Conservation (phyloP, 2,888 invertebrate species). For the Drosophila nr. perissopoda region DNA sequence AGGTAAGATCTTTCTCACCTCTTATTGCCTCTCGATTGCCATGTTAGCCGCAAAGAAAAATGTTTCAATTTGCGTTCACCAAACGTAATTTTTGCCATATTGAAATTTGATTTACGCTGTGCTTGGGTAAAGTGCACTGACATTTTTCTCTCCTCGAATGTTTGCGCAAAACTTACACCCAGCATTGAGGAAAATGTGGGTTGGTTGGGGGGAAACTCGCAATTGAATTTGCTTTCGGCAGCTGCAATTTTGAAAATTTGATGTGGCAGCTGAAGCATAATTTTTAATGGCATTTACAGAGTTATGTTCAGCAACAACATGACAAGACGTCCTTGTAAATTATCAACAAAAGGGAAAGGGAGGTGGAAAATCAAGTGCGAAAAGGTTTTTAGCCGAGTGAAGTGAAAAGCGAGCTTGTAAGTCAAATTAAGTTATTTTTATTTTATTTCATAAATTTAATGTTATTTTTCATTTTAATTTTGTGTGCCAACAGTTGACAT, state of each 20-base stretch:
- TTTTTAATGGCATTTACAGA: constrained; percentile 67
- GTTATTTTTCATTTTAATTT: not conserved
- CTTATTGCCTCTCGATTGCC: not conserved
- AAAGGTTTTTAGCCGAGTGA: not conserved
- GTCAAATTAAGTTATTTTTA: not conserved
- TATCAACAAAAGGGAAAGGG: constrained; percentile 18
- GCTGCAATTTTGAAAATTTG: constrained; percentile 71
- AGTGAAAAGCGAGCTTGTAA: not conserved
- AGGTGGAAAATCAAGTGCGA: constrained; percentile 7
- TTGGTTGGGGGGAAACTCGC: constrained; percentile 5
- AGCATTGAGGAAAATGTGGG: not conserved
- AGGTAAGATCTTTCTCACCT: constrained; percentile 10
- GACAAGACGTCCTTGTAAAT: constrained; percentile 46
- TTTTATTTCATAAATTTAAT: not conserved
- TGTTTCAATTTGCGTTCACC: constrained; percentile 65
- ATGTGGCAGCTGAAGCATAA: constrained; percentile 55
- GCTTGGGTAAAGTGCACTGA: constrained; percentile 60
- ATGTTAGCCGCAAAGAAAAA: constrained; percentile 51
- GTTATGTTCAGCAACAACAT: constrained; percentile 45
- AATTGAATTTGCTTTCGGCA: constrained; percentile 50
- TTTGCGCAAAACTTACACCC: constrained; percentile 60
- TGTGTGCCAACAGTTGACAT: not conserved
- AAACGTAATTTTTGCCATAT: constrained; percentile 63
- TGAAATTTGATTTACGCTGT: constrained; percentile 70
- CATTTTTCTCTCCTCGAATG: constrained; percentile 53